Evolutionary conservation across 2,888 invertebrate genomes (phyloP), one percentile per base, ranked within the genome.

Genomic region (Phania funesta): DNA sequence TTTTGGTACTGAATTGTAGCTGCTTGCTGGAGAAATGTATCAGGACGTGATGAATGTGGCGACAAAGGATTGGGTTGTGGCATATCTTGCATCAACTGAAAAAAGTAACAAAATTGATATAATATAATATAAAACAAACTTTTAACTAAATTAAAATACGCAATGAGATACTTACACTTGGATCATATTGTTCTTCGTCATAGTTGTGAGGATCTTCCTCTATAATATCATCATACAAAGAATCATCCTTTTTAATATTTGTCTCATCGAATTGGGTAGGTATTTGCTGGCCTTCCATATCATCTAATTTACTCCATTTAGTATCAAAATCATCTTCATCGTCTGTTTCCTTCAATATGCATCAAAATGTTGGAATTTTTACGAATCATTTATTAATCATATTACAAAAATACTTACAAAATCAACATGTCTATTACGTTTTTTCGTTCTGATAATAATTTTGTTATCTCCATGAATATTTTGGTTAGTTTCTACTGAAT

Each of bases 151-250:
- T 24, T 8, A 50, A 48, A 35, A 48, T n/a, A n/a, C n/a, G 20
- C n/a, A 16, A 35, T 5, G 26, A 18, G 7, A 9, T 4, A 56
- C 68, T 80, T 84, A 85, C 85, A 62, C 65, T 84, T 8, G 84
- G 84, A 73, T 86, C 85, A 62, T 85, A 85, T 0, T 84, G 84
- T 46, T 85, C 84, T 62, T 85, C 85, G 50, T 84, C 84, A 24
- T 75, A 83, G 48, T 82, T 84, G 13, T 74, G 73, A 7, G 70
- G 76, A 67, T 85, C 85, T 52, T 86, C 86, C 62, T 85, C 86
- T 50, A 86, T 86, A 35, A 86, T 84, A 35, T 86, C 86, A 46
- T 86, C 85, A 60, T 83, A 86, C 8, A 85, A 54, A 7, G 79
- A 83, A 26, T 84, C 85, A 32, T 86, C 84, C 16, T 84, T 85